These are phyloP conservation scores for Gonioctena quinquepunctata DNA, from an alignment of 1,140 invertebrate species.

Conservation along the genomic window DNA sequence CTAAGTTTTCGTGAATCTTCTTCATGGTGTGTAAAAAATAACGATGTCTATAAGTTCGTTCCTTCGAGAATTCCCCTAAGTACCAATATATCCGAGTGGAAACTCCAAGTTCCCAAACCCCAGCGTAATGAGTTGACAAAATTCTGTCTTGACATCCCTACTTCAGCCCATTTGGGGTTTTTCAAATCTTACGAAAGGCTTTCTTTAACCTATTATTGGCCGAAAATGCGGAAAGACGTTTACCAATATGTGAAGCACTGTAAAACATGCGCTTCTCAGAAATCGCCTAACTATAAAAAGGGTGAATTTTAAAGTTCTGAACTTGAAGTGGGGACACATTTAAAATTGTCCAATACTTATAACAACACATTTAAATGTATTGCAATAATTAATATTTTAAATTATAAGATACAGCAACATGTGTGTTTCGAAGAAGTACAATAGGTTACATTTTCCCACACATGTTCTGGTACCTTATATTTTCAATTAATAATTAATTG, in stretches of 20 bases:
- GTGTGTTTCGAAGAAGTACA: no score
- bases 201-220: slow-evolving; percentile 13
- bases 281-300: background rate
- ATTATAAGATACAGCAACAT: no score
- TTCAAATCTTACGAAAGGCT: slow-evolving; percentile 7
- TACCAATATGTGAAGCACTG: background rate
- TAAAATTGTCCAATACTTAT: no score
- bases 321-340: slow-evolving; percentile 23
- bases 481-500: no score
- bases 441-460: no score
- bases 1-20: no score
- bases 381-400: no score
- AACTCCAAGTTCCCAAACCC: slow-evolving; percentile 9
- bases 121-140: slow-evolving; percentile 5
- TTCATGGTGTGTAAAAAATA: background rate
- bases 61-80: background rate
- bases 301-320: slow-evolving; percentile 17
- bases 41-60: slow-evolving; percentile 1
- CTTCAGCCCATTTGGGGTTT: slow-evolving; percentile 12
- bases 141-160: background rate
- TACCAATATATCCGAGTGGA: slow-evolving; percentile 17
- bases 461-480: no score
- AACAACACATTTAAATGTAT: no score
- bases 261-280: background rate
- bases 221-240: background rate